Evolutionary conservation across 2,888 invertebrate genomes (phyloP).

Genomic region (Drosophila kanekoi): DNA sequence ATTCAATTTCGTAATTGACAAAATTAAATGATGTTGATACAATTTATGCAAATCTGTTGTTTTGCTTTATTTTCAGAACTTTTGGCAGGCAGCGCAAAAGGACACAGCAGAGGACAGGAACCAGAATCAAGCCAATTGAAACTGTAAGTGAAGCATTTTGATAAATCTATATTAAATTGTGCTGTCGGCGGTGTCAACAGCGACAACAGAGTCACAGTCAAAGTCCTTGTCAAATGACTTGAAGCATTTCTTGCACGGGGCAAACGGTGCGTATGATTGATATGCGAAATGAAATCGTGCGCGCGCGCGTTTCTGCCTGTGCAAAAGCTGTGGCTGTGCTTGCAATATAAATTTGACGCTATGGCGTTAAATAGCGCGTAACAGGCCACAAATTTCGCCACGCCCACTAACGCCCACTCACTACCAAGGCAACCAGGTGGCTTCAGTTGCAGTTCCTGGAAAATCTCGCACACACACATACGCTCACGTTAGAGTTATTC

Average conservation of each 20-base stretch:
- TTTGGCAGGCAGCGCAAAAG: neutral
- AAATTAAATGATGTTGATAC: slow-evolving; percentile 1
- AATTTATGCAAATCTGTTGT: neutral
- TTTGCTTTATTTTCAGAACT: slow-evolving; percentile 32
- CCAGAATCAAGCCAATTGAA: slow-evolving; percentile 41
- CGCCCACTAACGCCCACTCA: neutral
- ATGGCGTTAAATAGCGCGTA: slow-evolving; percentile 41
- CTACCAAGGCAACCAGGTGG: neutral
- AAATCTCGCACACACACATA: neutral
- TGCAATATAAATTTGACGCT: slow-evolving; percentile 28
- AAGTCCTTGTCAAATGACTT: slow-evolving; percentile 44
- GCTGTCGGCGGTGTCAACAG: slow-evolving; percentile 46
- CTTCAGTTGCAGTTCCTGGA: neutral
- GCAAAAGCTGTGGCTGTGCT: slow-evolving; percentile 13
- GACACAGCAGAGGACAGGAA: neutral
- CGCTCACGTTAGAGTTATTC: neutral
- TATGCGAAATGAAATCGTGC: slow-evolving; percentile 36
- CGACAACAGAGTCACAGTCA: slow-evolving; percentile 18
- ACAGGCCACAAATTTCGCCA: neutral
- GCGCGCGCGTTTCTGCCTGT: neutral
- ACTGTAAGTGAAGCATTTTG: slow-evolving; percentile 54
- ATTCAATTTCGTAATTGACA: neutral
- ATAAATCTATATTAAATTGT: slow-evolving; percentile 44
- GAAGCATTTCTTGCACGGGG: slow-evolving; percentile 30
- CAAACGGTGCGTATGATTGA: slow-evolving; percentile 72